Evolutionary conservation across 2,888 invertebrate genomes (phyloP), one percentile per base, ranked within the genome.

Genomic region (Erebia ligea): DNA sequence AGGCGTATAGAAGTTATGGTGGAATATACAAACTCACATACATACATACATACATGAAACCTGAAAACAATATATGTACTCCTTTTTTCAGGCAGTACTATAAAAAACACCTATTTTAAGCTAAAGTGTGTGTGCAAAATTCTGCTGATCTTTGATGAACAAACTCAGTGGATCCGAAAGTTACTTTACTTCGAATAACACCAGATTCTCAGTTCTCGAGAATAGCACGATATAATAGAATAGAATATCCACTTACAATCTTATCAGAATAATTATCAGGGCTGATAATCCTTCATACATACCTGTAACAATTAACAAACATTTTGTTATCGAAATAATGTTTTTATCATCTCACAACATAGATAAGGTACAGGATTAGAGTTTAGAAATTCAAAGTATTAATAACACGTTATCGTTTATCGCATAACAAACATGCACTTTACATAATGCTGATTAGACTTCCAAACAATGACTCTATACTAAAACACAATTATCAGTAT

Each of bases 281-380:
- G 19, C 45, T 57, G 8, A 17, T 17, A 40, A 54, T 40, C 19
- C 52, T 52, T 54, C 40, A 15, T 40, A 40, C 56, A 45, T 73
- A 73, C 73, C 73, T 72, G 71, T 15, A 73, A 73, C 65, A 71
- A 73, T 64, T 34, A 64, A 68, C n/a, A 63, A 19, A 56, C 45
- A 40, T 34, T 52, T 58, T 61, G 57, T 56, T 56, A 66, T 34
- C 17, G 10, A 64, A 57, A n/a, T 21, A 56, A 21, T 15, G 15
- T 45, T 57, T 15, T 70, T 68, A 66, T 73, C 21, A 54, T 56
- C 45, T n/a, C 15, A 62, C 19, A 48, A 54, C 21, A 52, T 45
- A 68, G 50, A 66, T 52, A 70, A 66, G 19, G 48, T 52, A 40
- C 19, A 57, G 48, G 59, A 72, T 69, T 64, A 68, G 52, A 59